Evolutionary conservation across 1,140 invertebrate species (phyloP), one percentile per base, ranked within the genome.

Genomic region (Drosophila ambigua): DNA sequence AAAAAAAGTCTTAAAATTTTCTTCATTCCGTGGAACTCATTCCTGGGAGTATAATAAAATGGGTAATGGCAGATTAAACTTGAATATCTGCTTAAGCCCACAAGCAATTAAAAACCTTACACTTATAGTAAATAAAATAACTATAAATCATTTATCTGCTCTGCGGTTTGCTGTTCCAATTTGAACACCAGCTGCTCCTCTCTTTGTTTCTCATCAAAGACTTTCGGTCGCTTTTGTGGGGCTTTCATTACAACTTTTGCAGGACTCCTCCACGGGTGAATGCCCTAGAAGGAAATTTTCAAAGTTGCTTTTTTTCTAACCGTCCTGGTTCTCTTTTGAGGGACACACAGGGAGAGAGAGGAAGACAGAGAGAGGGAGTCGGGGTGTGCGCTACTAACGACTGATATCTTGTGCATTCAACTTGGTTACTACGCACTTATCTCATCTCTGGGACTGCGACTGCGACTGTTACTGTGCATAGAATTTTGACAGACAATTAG

Each of bases 401-500:
- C 52, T 74, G 71, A 76, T 76, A 76, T 76, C 72, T 71, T 76
- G 72, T 69, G 74, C 64, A 65, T 84, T 79, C 73, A 77, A 79
- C 57, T 75, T 52, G 78, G 78, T 85, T 78, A 82, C 78, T 64
- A 87, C 66, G 82, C 59, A 87, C 79, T 87, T 85, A 87, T 82
- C 74, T 87, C 78, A 78, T 75, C 78, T 82, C 85, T 39, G 35
- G 35, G 35, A 39, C 35, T 35, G 8, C 9, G 31, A 31, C 31
- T 39, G 35, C 4, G 11, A 39, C 35, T 50, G 79, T 87, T 79
- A 76, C 74, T 61, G 62, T 76, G 74, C 78, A 75, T 78, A 78
- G 81, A 81, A 87, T 85, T 85, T 82, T 87, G 78, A 76, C 82
- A 81, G 83, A 87, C 82, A 87, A 88, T 88, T 88, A 88, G 83